Evolutionary conservation across 2,113 vertebrate genomes (phyloP).

Genomic region (Amphilophus citrinellus): DNA sequence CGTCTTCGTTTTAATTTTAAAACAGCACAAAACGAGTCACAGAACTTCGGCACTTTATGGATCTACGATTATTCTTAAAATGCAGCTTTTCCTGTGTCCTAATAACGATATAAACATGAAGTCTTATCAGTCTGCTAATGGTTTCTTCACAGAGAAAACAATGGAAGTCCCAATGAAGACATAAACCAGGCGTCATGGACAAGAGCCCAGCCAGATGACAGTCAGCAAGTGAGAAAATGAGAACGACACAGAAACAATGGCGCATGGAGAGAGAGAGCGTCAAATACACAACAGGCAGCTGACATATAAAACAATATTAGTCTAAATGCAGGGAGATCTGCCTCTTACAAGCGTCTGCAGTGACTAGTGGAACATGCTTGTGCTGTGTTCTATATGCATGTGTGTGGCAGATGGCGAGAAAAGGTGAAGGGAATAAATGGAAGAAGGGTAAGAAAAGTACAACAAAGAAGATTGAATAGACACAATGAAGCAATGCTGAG

Average conservation of each 20-base stretch:
- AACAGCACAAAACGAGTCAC: neutral
- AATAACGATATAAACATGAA: neutral
- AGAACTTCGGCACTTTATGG: neutral
- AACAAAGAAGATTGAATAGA: neutral
- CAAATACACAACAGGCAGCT: constrained; percentile 48
- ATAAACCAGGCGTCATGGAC: constrained; percentile 30
- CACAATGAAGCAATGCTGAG: neutral
- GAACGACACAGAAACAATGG: neutral
- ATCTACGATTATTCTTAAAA: neutral
- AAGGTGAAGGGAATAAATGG: neutral
- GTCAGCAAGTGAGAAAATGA: constrained; percentile 3
- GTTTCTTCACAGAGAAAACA: constrained; percentile 37
- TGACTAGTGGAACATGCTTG: neutral
- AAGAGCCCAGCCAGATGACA: constrained; percentile 54
- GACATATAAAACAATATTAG: constrained; percentile 54
- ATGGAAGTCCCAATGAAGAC: constrained; percentile 45
- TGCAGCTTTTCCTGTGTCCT: neutral
- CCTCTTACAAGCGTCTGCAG: constrained; percentile 16
- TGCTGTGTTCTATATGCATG: constrained; percentile 4
- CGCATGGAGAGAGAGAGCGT: neutral
- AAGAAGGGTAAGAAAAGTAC: neutral
- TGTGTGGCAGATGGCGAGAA: constrained; percentile 24
- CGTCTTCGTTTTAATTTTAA: neutral
- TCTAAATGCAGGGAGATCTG: constrained; percentile 30
- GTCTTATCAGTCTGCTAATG: constrained; percentile 3